Conservation (phyloP, 2,113 vertebrate genomes). For the Phycodurus eques region DNA sequence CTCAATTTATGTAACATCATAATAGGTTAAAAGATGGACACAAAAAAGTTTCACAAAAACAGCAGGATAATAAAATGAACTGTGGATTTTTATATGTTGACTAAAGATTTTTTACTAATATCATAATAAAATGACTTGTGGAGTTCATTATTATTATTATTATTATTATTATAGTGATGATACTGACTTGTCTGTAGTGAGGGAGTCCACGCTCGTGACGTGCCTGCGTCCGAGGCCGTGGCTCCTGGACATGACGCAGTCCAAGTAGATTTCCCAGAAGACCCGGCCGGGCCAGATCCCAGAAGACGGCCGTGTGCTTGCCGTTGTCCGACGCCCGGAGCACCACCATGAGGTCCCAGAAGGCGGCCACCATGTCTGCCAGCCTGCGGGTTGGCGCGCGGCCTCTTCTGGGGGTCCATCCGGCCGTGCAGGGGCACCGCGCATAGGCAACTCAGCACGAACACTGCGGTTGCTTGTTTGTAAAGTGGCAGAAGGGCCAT, state of each 20-base stretch:
- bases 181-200: conserved; percentile 53
- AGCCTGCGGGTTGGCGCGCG: conserved; percentile 79
- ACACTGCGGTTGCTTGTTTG: conserved; percentile 66
- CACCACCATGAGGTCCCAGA: conserved; percentile 93
- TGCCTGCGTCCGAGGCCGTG: conserved; percentile 86
- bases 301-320: conserved; percentile 87
- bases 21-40: not conserved
- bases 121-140: not conserved
- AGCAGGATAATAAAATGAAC: too few species aligned
- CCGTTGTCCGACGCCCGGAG: conserved; percentile 87
- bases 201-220: conserved; percentile 54
- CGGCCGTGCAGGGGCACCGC: conserved; percentile 59
- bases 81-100: not conserved
- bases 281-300: conserved; percentile 93
- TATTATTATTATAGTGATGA: not conserved
- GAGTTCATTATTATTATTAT: not conserved
- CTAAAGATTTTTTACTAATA: too few species aligned
- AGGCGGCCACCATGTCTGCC: conserved; percentile 85
- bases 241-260: conserved; percentile 88
- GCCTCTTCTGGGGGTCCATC: conserved; percentile 80
- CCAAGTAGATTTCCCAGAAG: conserved; percentile 94
- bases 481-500: conserved; percentile 62
- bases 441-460: conserved; percentile 75
- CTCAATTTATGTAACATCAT: too few species aligned
- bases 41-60: not conserved